A percentile compares a stretch with the other conserved stretches of the same genome.
phyloP scores from a whole-genome alignment of 1,140 invertebrate genomes.

The Elysia chlorotica region DNA sequence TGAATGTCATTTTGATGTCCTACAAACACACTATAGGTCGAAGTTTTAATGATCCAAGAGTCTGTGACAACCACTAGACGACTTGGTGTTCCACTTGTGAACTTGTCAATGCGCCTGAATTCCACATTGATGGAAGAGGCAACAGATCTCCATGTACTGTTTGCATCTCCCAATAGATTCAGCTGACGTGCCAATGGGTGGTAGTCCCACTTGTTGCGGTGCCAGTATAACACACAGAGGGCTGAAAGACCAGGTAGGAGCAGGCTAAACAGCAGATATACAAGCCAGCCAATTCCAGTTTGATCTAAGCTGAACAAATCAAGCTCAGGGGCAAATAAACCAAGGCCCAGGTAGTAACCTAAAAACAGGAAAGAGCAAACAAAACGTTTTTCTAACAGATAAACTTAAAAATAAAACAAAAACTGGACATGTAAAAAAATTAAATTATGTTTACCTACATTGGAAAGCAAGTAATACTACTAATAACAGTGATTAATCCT shows the following conservation, averaged over 20 bases:
- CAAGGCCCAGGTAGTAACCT: slow-evolving; percentile 55
- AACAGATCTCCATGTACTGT: slow-evolving; percentile 68
- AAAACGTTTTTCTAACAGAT: neutral
- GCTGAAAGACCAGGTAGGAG: slow-evolving; percentile 36
- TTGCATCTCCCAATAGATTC: slow-evolving; percentile 66
- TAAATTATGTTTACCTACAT: too few species aligned
- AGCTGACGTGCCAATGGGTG: slow-evolving; percentile 79
- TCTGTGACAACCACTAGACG: slow-evolving; percentile 78
- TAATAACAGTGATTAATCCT: neutral
- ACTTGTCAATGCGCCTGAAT: slow-evolving; percentile 77
- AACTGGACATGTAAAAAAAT: neutral
- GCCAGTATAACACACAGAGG: slow-evolving; percentile 67
- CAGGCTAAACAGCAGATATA: slow-evolving; percentile 36
- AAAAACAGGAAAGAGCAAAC: slow-evolving; percentile 23
- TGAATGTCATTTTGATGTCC: slow-evolving; percentile 79
- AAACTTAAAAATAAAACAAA: too few species aligned
- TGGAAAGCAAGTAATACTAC: neutral
- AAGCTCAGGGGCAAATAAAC: slow-evolving; percentile 41
- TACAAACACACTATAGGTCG: slow-evolving; percentile 75
- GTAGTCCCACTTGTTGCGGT: slow-evolving; percentile 69
- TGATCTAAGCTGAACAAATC: slow-evolving; percentile 38
- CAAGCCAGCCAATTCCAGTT: slow-evolving; percentile 37
- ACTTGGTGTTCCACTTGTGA: slow-evolving; percentile 71
- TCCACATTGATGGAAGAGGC: slow-evolving; percentile 78
- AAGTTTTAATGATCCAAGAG: slow-evolving; percentile 87